Conservation (phyloP, 2,113 vertebrate species). For the Syngnathus typhle region DNA sequence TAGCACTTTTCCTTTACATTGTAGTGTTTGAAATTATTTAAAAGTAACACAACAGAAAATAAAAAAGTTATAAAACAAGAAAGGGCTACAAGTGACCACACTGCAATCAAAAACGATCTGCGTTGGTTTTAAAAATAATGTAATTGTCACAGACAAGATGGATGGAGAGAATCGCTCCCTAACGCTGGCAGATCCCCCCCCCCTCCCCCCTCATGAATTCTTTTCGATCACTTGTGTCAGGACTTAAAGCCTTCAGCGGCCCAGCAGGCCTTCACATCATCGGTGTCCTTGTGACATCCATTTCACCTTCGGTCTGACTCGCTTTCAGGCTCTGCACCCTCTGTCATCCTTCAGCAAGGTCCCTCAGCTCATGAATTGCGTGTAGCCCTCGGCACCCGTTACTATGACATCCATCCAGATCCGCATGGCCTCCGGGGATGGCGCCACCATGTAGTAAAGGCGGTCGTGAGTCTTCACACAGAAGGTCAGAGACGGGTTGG, state of each 20-base stretch:
- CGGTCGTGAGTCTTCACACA: slow-evolving; percentile 96
- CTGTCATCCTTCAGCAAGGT: slow-evolving; percentile 11
- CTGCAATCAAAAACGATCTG: slow-evolving; percentile 26
- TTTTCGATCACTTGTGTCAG: slow-evolving; percentile 24
- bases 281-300: slow-evolving; percentile 11
- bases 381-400: slow-evolving; percentile 93
- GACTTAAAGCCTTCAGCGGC: slow-evolving; percentile 34
- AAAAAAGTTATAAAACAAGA: slow-evolving; percentile 30
- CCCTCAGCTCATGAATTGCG: slow-evolving; percentile 89
- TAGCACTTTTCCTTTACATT: slow-evolving; percentile 17
- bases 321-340: slow-evolving; percentile 18
- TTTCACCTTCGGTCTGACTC: slow-evolving; percentile 18
- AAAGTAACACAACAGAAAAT: slow-evolving; percentile 12
- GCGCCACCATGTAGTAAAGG: slow-evolving; percentile 96
- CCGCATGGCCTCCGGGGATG: slow-evolving; percentile 91
- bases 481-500: slow-evolving; percentile 87
- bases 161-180: neutral
- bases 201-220: neutral
- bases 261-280: slow-evolving; percentile 29
- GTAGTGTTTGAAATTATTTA: slow-evolving; percentile 17
- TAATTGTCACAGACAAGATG: slow-evolving; percentile 4
- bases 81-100: slow-evolving; percentile 24
- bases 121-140: neutral
- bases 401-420: slow-evolving; percentile 85
- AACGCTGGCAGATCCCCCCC: neutral